Conservation (phyloP, 2,888 invertebrate species). For the Drosophila siamana region DNA sequence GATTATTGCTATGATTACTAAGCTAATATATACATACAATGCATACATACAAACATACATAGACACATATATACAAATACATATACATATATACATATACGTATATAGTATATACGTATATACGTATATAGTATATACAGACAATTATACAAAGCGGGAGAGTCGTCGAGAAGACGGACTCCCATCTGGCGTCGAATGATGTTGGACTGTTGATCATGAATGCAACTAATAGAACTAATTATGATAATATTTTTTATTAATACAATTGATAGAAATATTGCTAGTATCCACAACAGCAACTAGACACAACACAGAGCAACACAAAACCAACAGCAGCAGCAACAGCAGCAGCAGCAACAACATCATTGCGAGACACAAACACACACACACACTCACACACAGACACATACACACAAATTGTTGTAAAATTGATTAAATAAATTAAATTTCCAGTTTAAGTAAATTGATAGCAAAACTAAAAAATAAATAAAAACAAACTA, state of each 20-base stretch:
- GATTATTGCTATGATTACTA: slow-evolving; percentile 77
- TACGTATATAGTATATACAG: slow-evolving; percentile 38
- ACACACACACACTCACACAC: slow-evolving; percentile 18
- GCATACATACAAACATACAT: slow-evolving; percentile 45
- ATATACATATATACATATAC: slow-evolving; percentile 33
- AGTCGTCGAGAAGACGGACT: background rate
- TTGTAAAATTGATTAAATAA: slow-evolving; percentile 79
- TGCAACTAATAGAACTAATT: slow-evolving; percentile 74
- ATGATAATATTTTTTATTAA: slow-evolving; percentile 82
- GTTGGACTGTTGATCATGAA: slow-evolving; percentile 56
- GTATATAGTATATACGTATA: slow-evolving; percentile 42
- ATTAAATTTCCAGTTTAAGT: slow-evolving; percentile 54
- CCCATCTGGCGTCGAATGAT: slow-evolving; percentile 21
- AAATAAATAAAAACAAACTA: slow-evolving; percentile 52
- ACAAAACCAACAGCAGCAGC: slow-evolving; percentile 18
- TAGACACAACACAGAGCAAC: slow-evolving; percentile 24
- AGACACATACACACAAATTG: slow-evolving; percentile 56
- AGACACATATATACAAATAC: slow-evolving; percentile 25
- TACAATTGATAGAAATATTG: slow-evolving; percentile 81
- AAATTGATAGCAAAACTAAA: slow-evolving; percentile 62
- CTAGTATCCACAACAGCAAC: slow-evolving; percentile 9
- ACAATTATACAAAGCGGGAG: slow-evolving; percentile 32
- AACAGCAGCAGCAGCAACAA: slow-evolving; percentile 33
- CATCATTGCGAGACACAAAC: slow-evolving; percentile 9
- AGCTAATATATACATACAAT: slow-evolving; percentile 60